Conservation (phyloP, 2,113 vertebrate genomes). For the Prochilodus magdalenae region DNA sequence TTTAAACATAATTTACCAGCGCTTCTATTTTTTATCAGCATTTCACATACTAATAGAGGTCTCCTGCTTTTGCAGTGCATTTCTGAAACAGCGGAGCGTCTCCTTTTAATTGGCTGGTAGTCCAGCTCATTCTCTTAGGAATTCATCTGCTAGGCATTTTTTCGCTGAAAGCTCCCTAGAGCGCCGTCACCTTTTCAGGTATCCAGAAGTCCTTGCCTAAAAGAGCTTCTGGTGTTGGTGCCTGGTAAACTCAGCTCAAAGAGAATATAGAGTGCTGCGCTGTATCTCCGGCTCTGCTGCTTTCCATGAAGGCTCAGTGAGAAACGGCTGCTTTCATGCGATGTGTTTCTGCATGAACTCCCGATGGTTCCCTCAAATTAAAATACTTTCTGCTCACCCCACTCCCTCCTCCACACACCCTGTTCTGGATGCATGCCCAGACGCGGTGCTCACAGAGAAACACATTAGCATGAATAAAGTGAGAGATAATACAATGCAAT, state of each 20-base stretch:
- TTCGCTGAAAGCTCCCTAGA: neutral
- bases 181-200: conserved; percentile 8
- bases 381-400: conserved; percentile 46
- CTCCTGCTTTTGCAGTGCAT: neutral
- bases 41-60: too few relatives aligned
- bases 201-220: conserved; percentile 7
- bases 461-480: conserved; percentile 43
- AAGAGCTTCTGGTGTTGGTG: neutral
- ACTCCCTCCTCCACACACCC: neutral
- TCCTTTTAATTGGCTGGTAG: conserved; percentile 4
- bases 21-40: too few relatives aligned
- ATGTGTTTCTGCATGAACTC: conserved; percentile 43
- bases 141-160: neutral
- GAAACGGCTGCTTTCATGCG: conserved; percentile 26
- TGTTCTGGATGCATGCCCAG: conserved; percentile 49
- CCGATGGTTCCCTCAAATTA: conserved; percentile 37
- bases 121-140: neutral
- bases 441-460: conserved; percentile 23
- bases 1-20: too few relatives aligned
- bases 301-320: conserved; percentile 6
- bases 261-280: conserved; percentile 9
- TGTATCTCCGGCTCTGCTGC: conserved; percentile 22
- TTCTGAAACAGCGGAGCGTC: neutral
- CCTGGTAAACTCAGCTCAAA: neutral
- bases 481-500: conserved; percentile 35